Base-by-base conservation (phyloP, 23 tunicate genomes). In the Botrylloides violaceus region DNA sequence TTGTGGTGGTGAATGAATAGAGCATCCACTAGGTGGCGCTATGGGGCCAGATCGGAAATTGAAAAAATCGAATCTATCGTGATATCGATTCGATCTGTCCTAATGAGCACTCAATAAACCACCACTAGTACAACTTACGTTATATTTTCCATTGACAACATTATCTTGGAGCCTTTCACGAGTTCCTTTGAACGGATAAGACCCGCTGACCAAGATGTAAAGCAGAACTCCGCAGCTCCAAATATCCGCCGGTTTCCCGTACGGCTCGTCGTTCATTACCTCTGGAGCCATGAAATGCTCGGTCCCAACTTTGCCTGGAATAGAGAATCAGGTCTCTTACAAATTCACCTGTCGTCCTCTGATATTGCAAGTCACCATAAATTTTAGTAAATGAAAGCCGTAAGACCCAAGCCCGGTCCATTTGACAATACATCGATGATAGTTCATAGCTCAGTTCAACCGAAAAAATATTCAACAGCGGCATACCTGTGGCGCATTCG, bases 151-250 rank as follows among this genome's bases (percentile, higher is more conserved):
- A 55, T 78, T 74, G 4, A 58, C 77, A 47, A 85, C 86, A 29
- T 80, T 71, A 21, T 87, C 88, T 30, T 71, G 65, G 23, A 93
- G 58, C 26, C 87, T 57, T 38, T 86, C 81, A 31, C 95, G 29
- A 5, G 95, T 80, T 24, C 98, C 98, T 59, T 76, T 72, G 71
- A 93, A 93, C 39, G 98, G 98, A 29, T 80, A 30, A 65, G 82
- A 59, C 20, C 98, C 98, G 49, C 87, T 76, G 65, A 93, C 77
- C 23, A 93, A 77, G 7, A 93, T 74, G 65, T 79, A 86, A 63
- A 93, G 58, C 98, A 93, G 81, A 5, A 93, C 98, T n/a, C 98
- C 98, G 43, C 95, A 93, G 6, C 89, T 82, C 98, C 98, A 93
- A 3, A 93, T 85, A 62, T 93, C 98, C 21, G 85, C 95, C 5